Evolutionary conservation across 2,113 vertebrate genomes (phyloP), one percentile per base, ranked within the genome.

Genomic region (Trachemys scripta): DNA sequence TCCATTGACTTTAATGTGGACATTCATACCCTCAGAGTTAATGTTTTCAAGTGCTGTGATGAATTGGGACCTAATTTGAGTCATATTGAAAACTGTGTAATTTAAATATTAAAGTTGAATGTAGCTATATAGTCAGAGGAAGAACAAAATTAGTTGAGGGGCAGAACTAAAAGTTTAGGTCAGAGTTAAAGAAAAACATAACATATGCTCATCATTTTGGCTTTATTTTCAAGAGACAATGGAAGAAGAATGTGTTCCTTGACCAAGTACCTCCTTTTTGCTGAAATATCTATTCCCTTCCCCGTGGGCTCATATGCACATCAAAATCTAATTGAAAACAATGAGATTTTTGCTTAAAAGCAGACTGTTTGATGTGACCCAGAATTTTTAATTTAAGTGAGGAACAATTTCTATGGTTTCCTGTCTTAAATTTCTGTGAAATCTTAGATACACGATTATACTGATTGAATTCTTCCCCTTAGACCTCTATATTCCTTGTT

Each of bases 361-460:
- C 2, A n/a, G 20, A 69, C 19, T 69, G 16, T 16, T n/a, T 69
- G 8, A n/a, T n/a, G 29, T 0, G 0, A 29, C 51, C 91, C 80
- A 93, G 10, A 87, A 27, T 19, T 87, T 82, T 82, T 19, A n/a
- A 8, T 14, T 89, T 57, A 79, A 81, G 16, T 50, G 31, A 81
- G 93, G 8, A 19, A 20, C 5, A 24, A 10, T 0, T 0, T 51
- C 6, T 7, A 9, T 0, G 2, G 79, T 84, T 86, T 91, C 38
- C 10, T 19, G 16, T 69, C 17, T 69, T 19, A 69, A 10, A 20
- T 69, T 16, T 69, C 65, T 69, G 31, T 1, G 35, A 69, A 69
- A 69, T 69, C 35, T 17, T n/a, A n/a, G 8, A n/a, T 69, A 8
- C 14, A 35, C 14, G 3, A 35, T 31, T 62, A 31, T 62, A 31